Conservation (phyloP, 1,140 invertebrate genomes). For the Heliconius eleuchia region DNA sequence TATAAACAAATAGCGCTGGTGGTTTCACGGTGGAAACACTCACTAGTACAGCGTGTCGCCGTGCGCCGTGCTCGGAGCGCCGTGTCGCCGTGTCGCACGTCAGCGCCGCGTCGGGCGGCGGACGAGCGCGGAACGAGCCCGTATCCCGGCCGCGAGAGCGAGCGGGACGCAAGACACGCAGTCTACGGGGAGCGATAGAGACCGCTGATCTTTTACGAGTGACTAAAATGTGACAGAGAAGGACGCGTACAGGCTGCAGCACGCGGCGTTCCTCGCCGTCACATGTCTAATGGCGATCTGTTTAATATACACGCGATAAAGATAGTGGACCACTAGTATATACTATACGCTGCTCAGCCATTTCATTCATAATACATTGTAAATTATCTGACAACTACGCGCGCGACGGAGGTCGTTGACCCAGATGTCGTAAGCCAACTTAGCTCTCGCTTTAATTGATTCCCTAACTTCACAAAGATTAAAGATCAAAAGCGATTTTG, state of each 20-base stretch:
- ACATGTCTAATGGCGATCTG: constrained; percentile 8
- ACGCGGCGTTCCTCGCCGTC: constrained; percentile 49
- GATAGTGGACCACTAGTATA: constrained; percentile 55
- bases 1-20: constrained; percentile 78
- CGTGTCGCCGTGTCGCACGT: constrained; percentile 53
- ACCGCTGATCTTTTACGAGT: constrained; percentile 40
- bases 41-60: constrained; percentile 52
- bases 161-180: constrained; percentile 47
- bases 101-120: constrained; percentile 76
- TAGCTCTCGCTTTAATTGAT: constrained; percentile 23
- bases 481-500: constrained; percentile 1
- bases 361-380: constrained; percentile 54
- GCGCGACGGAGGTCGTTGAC: constrained; percentile 60
- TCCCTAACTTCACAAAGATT: constrained; percentile 5
- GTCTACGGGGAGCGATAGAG: constrained; percentile 26
- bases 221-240: constrained; percentile 65
- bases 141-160: constrained; percentile 58
- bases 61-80: not conserved
- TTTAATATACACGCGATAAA: constrained; percentile 53
- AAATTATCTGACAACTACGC: constrained; percentile 53
- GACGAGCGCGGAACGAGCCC: constrained; percentile 73
- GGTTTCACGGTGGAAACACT: constrained; percentile 74
- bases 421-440: constrained; percentile 16
- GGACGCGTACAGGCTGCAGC: constrained; percentile 62
- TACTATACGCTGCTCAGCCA: constrained; percentile 38